These are phyloP conservation scores for Phalacrocorax carbo DNA, from an alignment of 2,113 vertebrate species.

Conservation along the genomic window DNA sequence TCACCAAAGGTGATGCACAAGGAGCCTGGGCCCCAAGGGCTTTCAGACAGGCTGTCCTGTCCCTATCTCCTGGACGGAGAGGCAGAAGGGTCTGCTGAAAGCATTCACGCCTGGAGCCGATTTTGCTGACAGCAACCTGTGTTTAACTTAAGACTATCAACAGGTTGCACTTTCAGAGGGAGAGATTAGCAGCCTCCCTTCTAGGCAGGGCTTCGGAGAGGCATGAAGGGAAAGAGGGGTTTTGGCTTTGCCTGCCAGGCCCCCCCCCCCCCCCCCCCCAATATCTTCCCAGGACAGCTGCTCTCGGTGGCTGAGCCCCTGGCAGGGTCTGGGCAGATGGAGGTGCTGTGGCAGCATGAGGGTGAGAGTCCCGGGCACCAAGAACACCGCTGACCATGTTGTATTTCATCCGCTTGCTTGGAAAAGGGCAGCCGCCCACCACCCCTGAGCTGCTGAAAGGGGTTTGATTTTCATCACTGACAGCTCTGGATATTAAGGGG, in stretches of 20 bases:
- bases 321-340: fast-evolving
- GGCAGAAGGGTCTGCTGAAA: not conserved
- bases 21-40: not conserved
- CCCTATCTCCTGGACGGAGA: not conserved
- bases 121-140: not conserved
- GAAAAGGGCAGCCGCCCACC: not conserved
- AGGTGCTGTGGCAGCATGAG: not conserved
- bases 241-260: not conserved
- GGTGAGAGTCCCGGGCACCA: not conserved
- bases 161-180: not conserved
- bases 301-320: not conserved
- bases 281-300: not conserved
- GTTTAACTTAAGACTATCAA: not conserved
- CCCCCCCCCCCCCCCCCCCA: too few species aligned
- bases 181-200: not conserved
- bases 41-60: not conserved
- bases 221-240: not conserved
- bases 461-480: constrained; percentile 20
- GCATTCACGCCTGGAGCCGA: not conserved
- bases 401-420: not conserved
- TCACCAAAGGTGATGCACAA: not conserved
- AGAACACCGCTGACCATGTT: not conserved
- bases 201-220: not conserved
- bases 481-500: constrained; percentile 24
- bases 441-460: not conserved